These are phyloP conservation scores for Lathronympha strigana DNA, from an alignment of 2,888 invertebrate species.

Conservation along the genomic window DNA sequence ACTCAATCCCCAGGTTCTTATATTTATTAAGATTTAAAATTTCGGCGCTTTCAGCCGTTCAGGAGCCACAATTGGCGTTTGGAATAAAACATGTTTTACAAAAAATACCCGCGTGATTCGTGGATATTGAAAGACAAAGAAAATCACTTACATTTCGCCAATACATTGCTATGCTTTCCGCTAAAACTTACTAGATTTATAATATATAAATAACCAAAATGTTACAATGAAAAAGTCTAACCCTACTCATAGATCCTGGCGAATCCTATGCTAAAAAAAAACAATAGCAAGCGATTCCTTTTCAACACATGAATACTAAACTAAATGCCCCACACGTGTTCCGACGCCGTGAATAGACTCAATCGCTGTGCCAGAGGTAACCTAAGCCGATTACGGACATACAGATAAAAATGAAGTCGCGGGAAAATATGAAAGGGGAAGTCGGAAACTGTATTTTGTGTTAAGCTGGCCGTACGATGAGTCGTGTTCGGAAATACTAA, in stretches of 20 bases:
- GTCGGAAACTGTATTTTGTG: not conserved
- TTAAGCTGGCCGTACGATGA: not conserved
- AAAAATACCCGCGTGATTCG: slow-evolving; percentile 4
- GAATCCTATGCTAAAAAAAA: not conserved
- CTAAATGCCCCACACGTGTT: not conserved
- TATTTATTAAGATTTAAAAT: too few relatives aligned
- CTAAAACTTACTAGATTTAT: too few relatives aligned
- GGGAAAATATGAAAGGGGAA: slow-evolving; percentile 3
- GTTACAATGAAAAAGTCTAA: too few relatives aligned
- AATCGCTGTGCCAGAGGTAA: not conserved
- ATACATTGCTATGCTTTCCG: too few relatives aligned
- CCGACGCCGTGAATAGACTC: not conserved
- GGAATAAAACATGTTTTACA: slow-evolving; percentile 2
- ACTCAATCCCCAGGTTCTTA: too few relatives aligned
- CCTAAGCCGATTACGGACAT: slow-evolving; percentile 9
- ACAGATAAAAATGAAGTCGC: slow-evolving; percentile 4
- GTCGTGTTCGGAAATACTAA: not conserved
- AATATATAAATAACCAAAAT: too few relatives aligned
- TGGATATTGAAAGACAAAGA: not conserved
- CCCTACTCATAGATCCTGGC: too few relatives aligned
- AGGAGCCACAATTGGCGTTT: too few relatives aligned
- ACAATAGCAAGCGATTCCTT: not conserved
- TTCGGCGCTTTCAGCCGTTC: too few relatives aligned
- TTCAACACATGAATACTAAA: not conserved
- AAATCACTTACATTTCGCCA: not conserved